Evolutionary conservation across 2,888 invertebrate genomes (phyloP).

Genomic region (Trilocha varians): DNA sequence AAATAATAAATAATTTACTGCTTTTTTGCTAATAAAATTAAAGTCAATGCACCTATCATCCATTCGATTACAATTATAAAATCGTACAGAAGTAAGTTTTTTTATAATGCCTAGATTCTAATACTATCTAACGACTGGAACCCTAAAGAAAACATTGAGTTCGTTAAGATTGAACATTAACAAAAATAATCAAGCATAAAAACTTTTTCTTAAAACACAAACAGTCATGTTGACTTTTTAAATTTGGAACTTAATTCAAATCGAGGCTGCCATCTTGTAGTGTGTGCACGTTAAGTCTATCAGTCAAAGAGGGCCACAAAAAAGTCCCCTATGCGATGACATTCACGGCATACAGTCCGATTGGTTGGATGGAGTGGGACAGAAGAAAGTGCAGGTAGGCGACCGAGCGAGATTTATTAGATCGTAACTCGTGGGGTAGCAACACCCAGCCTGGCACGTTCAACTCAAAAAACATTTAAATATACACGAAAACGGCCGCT

Average conservation of each 20-base stretch:
- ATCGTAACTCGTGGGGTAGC: constrained; percentile 64
- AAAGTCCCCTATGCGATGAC: constrained; percentile 33
- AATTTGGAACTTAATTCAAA: background rate
- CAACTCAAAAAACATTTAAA: constrained; percentile 16
- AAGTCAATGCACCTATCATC: no score
- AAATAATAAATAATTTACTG: no score
- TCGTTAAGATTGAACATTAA: no score
- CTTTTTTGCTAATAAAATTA: no score
- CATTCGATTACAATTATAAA: no score
- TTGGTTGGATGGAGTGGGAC: constrained; percentile 47
- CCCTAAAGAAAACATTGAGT: no score
- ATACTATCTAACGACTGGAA: no score
- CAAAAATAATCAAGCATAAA: no score
- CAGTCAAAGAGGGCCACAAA: constrained; percentile 31
- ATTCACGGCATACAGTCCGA: constrained; percentile 34
- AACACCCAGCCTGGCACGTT: constrained; percentile 41
- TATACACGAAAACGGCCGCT: constrained; percentile 15
- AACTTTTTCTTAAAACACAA: background rate
- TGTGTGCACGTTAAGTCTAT: constrained; percentile 17
- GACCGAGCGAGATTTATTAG: constrained; percentile 62
- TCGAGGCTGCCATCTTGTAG: background rate
- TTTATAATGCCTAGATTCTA: no score
- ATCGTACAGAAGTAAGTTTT: no score
- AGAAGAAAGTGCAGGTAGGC: constrained; percentile 69
- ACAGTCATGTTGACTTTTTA: no score